Percentiles rank a stretch among this genome's conserved stretches.
phyloP scores from a whole-genome alignment of 2,113 vertebrate species.

The Lagopus leucura region DNA sequence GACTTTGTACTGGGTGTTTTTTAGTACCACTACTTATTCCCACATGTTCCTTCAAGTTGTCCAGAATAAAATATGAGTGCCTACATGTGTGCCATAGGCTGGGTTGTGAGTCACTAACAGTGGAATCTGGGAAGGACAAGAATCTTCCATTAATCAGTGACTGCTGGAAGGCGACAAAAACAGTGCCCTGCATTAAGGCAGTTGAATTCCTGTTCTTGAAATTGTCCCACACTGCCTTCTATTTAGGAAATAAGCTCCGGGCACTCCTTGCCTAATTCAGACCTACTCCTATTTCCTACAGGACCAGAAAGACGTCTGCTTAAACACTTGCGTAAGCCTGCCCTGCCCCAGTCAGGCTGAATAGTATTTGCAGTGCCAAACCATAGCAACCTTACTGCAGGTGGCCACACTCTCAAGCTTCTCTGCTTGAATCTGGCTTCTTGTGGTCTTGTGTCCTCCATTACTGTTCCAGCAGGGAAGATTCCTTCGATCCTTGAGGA shows the following conservation, averaged over 20 bases:
- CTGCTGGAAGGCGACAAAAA: not conserved
- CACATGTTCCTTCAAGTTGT: not conserved
- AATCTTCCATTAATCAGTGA: not conserved
- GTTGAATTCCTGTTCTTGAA: not conserved
- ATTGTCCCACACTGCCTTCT: not conserved
- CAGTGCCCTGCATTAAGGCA: not conserved
- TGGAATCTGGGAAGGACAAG: not conserved
- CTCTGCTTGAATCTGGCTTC: not conserved
- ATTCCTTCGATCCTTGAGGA: not conserved
- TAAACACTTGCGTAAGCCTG: fast-evolving
- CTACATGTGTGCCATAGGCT: not conserved
- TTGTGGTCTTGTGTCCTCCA: not conserved
- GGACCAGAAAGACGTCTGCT: not conserved
- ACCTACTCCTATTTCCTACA: not conserved
- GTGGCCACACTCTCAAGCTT: fast-evolving
- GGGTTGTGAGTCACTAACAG: not conserved
- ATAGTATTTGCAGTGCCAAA: not conserved
- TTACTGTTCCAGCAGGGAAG: not conserved
- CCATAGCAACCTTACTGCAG: not conserved
- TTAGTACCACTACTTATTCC: not conserved
- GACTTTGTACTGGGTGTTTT: not conserved
- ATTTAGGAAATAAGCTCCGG: not conserved
- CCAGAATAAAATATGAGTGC: not conserved
- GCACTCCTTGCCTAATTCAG: not conserved
- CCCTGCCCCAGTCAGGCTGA: not conserved